A percentile compares a stretch with the other conserved stretches of the same genome.
Evolutionary conservation across 2,113 vertebrate genomes (phyloP).

Genomic region (Prolemur simus): DNA sequence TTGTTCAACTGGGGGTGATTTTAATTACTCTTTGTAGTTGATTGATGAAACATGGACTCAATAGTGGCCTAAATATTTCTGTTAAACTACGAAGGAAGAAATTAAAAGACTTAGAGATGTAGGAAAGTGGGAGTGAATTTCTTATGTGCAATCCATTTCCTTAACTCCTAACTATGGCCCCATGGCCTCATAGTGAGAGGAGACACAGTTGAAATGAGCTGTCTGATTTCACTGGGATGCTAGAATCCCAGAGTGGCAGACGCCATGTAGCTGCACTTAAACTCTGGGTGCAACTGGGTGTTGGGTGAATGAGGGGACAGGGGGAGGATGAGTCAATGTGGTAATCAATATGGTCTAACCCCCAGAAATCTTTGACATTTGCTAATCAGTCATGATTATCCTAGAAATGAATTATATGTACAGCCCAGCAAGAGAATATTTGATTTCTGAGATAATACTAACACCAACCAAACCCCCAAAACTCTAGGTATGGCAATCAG

Average conservation of each 20-base stretch:
- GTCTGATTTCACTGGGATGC: neutral
- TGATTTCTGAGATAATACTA: neutral
- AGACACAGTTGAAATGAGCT: neutral
- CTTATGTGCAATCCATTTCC: neutral
- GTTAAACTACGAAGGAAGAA: neutral
- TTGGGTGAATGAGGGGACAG: neutral
- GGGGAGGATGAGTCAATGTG: neutral
- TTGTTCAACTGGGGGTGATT: neutral
- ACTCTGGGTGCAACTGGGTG: neutral
- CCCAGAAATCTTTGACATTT: neutral
- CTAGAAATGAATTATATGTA: neutral
- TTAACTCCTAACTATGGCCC: neutral
- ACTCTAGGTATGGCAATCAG: neutral
- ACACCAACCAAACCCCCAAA: neutral
- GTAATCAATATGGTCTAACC: neutral
- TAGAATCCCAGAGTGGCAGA: neutral
- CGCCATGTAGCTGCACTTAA: neutral
- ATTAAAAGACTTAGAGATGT: neutral
- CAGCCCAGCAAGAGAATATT: neutral
- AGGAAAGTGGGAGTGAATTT: neutral
- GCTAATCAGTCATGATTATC: neutral
- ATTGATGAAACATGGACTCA: neutral
- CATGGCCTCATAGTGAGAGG: neutral
- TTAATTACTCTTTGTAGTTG: neutral
- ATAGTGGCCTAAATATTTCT: neutral